These are phyloP conservation scores for Solea senegalensis DNA, from an alignment of 2,113 vertebrate species.

Conservation along the genomic window DNA sequence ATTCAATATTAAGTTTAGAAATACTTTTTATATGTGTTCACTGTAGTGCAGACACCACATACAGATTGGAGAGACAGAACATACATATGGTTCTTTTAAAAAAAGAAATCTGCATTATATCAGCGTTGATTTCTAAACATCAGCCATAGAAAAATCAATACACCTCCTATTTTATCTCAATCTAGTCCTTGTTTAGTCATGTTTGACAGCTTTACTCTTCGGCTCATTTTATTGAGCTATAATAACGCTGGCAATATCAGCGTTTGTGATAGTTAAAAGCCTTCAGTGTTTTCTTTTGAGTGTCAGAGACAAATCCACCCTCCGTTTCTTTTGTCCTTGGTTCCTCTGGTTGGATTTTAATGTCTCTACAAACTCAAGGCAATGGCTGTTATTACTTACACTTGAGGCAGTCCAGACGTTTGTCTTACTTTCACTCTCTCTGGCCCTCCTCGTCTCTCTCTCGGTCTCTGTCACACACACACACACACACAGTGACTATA, in stretches of 20 bases:
- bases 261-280: not conserved
- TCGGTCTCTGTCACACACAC: conserved; percentile 18
- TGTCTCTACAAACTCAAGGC: conserved; percentile 31
- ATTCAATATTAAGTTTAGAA: too few relatives aligned
- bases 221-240: conserved; percentile 40
- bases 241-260: not conserved
- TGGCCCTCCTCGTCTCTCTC: not conserved
- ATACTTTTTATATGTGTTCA: too few relatives aligned
- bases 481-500: conserved; percentile 30
- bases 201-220: conserved; percentile 32
- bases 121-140: too few relatives aligned
- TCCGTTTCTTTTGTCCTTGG: not conserved
- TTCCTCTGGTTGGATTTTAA: conserved; percentile 41
- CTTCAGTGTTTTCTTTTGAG: conserved; percentile 4
- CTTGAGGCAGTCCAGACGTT: conserved; percentile 54
- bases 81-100: too few relatives aligned
- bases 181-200: conserved; percentile 38
- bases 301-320: not conserved
- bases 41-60: too few relatives aligned
- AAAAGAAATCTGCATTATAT: too few relatives aligned
- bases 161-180: conserved; percentile 6
- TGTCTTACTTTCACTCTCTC: conserved; percentile 2
- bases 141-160: too few relatives aligned
- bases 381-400: conserved; percentile 54
- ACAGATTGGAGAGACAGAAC: too few relatives aligned